A percentile compares a stretch with the other conserved stretches of the same genome.
phyloP scores from a whole-genome alignment of 1,140 invertebrate genomes.

The Metaphire vulgaris region DNA sequence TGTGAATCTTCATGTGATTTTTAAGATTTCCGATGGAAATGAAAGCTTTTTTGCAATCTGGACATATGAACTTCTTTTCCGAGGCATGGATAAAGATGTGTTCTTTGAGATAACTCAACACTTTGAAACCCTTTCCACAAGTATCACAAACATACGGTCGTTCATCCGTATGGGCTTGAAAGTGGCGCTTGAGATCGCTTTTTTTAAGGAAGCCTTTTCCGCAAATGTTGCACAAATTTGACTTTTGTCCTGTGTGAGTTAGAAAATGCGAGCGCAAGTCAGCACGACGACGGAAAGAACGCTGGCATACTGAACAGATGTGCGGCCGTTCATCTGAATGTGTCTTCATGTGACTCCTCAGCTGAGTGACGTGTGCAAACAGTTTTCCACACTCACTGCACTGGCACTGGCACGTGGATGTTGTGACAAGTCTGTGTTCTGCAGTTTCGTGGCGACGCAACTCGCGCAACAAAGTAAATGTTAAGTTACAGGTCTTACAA shows the following conservation, averaged over 20 bases:
- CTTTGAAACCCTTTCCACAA: not conserved
- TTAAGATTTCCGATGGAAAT: not conserved
- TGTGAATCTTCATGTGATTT: not conserved
- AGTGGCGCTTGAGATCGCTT: slow-evolving; percentile 56
- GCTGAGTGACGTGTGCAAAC: not conserved
- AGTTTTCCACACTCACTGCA: slow-evolving; percentile 3
- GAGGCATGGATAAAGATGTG: not conserved
- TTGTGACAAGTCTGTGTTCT: not conserved
- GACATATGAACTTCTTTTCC: not conserved
- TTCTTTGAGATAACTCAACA: not conserved
- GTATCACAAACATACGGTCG: not conserved
- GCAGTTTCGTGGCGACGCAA: not conserved
- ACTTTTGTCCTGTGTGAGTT: slow-evolving; percentile 35
- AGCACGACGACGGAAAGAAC: not conserved
- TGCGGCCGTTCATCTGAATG: not conserved
- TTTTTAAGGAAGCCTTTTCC: slow-evolving; percentile 56
- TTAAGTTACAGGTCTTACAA: not conserved
- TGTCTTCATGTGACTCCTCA: not conserved
- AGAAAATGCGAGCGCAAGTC: slow-evolving; percentile 25
- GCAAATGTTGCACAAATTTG: slow-evolving; percentile 48
- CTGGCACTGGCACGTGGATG: no score
- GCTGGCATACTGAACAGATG: not conserved
- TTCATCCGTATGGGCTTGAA: slow-evolving; percentile 43
- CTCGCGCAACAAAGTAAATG: not conserved
- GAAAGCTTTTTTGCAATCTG: not conserved